Evolutionary conservation across 1,140 invertebrate genomes (phyloP).

Genomic region (Bombyx mandarina): DNA sequence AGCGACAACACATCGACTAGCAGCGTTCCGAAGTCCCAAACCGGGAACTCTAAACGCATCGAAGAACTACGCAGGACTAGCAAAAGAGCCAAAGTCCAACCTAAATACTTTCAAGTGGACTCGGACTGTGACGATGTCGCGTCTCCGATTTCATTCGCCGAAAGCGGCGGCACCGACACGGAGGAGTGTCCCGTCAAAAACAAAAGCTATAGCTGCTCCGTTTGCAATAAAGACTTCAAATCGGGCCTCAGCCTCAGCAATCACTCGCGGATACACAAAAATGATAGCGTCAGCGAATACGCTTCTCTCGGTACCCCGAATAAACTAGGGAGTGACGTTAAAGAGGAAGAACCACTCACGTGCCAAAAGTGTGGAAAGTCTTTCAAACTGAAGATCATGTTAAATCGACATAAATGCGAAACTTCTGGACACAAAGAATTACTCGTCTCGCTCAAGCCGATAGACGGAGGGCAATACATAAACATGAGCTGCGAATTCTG

Average conservation of each 20-base stretch:
- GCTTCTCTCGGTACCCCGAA: conserved; percentile 19
- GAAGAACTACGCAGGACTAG: conserved; percentile 34
- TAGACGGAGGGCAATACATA: conserved; percentile 20
- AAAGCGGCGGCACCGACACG: conserved; percentile 38
- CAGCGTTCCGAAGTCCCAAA: conserved; percentile 30
- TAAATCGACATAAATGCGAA: conserved; percentile 34
- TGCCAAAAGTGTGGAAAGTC: conserved; percentile 58
- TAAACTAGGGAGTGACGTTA: conserved; percentile 23
- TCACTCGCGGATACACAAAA: conserved; percentile 33
- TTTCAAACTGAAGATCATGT: conserved; percentile 61
- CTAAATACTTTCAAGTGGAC: conserved; percentile 28
- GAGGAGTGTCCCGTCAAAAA: conserved; percentile 35
- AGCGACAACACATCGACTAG: conserved; percentile 35
- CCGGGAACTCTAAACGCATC: conserved; percentile 35
- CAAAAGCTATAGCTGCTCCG: conserved; percentile 35
- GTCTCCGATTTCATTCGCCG: conserved; percentile 31
- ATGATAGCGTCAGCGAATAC: conserved; percentile 8
- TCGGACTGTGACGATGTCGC: conserved; percentile 52
- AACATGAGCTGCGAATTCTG: conserved; percentile 41
- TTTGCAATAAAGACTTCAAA: conserved; percentile 45
- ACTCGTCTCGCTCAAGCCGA: conserved; percentile 40
- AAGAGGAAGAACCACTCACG: conserved; percentile 37
- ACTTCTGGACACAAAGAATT: conserved; percentile 34
- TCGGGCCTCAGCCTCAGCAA: conserved; percentile 21
- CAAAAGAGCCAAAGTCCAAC: conserved; percentile 26